These are phyloP conservation scores for Hirudo medicinalis DNA, from an alignment of 1,140 invertebrate species.

Conservation along the genomic window DNA sequence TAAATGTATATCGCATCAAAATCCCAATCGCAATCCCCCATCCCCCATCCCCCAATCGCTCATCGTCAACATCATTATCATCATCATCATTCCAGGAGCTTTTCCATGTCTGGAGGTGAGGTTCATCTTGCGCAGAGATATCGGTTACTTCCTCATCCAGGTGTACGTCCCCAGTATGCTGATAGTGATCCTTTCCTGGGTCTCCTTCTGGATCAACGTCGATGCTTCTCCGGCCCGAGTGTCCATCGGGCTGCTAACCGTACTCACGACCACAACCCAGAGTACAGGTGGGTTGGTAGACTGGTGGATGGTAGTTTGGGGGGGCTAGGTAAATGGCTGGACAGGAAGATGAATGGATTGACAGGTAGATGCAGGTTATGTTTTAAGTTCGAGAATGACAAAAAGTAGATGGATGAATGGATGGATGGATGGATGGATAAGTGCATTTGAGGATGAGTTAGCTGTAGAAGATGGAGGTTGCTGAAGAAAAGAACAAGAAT, in stretches of 20 bases:
- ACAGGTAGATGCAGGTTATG: too few relatives aligned
- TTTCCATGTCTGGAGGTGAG: conserved; percentile 49
- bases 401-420: too few relatives aligned
- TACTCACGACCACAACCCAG: conserved; percentile 29
- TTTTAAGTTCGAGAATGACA: too few relatives aligned
- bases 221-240: conserved; percentile 24
- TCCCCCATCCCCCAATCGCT: too few relatives aligned
- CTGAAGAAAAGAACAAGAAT: too few relatives aligned
- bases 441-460: too few relatives aligned
- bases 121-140: conserved; percentile 65
- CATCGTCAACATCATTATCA: conserved; percentile 4
- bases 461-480: too few relatives aligned
- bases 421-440: too few relatives aligned
- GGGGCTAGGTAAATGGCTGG: too few relatives aligned
- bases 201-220: conserved; percentile 41
- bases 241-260: conserved; percentile 44
- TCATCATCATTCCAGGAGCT: conserved; percentile 20
- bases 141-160: conserved; percentile 65
- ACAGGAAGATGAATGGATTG: too few relatives aligned
- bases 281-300: not conserved
- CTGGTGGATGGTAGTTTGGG: too few relatives aligned
- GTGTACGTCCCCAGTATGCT: conserved; percentile 79
- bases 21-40: too few relatives aligned
- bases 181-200: conserved; percentile 74
- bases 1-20: not conserved